Percentiles rank a stretch among this genome's conserved stretches.
Conservation (phyloP, 1,140 invertebrate species). For the Psix sp. region DNA sequence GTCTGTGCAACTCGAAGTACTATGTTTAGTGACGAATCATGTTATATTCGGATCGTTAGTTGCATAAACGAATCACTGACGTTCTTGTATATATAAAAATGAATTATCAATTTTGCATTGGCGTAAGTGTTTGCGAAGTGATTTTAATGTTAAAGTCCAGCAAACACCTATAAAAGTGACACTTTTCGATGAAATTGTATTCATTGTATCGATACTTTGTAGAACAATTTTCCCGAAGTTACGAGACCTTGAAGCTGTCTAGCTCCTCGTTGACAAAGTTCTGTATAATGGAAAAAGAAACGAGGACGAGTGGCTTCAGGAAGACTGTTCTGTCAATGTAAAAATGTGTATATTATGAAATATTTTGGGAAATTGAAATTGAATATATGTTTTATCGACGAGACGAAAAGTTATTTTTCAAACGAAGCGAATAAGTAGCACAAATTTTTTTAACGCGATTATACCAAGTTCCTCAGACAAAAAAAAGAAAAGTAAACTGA, state of each 20-base stretch:
- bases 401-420: slow-evolving; percentile 19
- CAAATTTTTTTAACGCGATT: slow-evolving; percentile 17
- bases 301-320: slow-evolving; percentile 30
- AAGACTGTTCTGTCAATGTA: slow-evolving; percentile 25
- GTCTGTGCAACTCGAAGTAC: slow-evolving; percentile 20
- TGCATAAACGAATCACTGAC: slow-evolving; percentile 27
- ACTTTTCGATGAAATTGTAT: slow-evolving; percentile 12
- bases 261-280: too few relatives aligned
- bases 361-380: slow-evolving; percentile 30
- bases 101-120: slow-evolving; percentile 40
- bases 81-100: slow-evolving; percentile 44
- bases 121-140: slow-evolving; percentile 16
- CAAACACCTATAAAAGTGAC: slow-evolving; percentile 13
- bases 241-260: too few relatives aligned
- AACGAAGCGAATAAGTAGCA: slow-evolving; percentile 12
- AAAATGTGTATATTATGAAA: slow-evolving; percentile 40
- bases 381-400: slow-evolving; percentile 23
- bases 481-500: too few relatives aligned
- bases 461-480: slow-evolving; percentile 16
- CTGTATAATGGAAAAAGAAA: too few relatives aligned
- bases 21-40: too few relatives aligned
- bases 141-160: slow-evolving; percentile 32
- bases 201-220: slow-evolving; percentile 12
- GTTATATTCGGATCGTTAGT: slow-evolving; percentile 6
- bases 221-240: slow-evolving; percentile 16